Conservation (phyloP, 2,797 vertebrate genomes). For the Rhabdophis nuchalis region DNA sequence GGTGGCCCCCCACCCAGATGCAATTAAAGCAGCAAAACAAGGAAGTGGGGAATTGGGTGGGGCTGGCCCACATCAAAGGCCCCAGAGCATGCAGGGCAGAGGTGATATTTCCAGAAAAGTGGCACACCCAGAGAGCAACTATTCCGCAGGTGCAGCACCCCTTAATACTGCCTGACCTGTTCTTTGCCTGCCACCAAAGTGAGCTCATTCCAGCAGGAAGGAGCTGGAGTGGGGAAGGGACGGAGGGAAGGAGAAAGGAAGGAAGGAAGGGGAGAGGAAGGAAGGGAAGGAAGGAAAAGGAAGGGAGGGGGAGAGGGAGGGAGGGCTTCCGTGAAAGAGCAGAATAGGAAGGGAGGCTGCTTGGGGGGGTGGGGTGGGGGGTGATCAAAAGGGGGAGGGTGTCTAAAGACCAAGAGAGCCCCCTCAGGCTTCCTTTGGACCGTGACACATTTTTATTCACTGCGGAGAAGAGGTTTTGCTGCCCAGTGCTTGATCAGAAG, state of each 20-base stretch:
- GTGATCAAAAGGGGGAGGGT: neutral
- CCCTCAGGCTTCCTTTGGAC: neutral
- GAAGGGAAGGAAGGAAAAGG: too few species aligned
- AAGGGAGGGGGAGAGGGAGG: too few species aligned
- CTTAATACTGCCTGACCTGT: neutral
- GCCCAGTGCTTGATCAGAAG: neutral
- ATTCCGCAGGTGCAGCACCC: neutral
- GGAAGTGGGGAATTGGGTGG: neutral
- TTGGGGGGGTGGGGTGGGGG: neutral
- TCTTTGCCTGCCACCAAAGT: neutral
- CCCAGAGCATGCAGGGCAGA: neutral
- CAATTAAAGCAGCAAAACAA: neutral
- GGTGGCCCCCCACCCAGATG: neutral
- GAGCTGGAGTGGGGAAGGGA: neutral
- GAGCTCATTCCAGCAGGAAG: neutral
- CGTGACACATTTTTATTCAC: neutral
- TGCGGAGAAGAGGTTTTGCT: neutral
- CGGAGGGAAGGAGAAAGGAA: neutral
- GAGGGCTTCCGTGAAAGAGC: neutral
- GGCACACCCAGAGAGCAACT: neutral
- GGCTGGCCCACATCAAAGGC: neutral
- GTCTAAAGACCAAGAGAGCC: too few species aligned
- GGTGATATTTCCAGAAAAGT: neutral
- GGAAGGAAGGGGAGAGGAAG: neutral
- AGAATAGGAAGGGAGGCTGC: neutral